These are phyloP conservation scores for Acleris emargana DNA, from an alignment of 2,888 invertebrate genomes.

Conservation along the genomic window DNA sequence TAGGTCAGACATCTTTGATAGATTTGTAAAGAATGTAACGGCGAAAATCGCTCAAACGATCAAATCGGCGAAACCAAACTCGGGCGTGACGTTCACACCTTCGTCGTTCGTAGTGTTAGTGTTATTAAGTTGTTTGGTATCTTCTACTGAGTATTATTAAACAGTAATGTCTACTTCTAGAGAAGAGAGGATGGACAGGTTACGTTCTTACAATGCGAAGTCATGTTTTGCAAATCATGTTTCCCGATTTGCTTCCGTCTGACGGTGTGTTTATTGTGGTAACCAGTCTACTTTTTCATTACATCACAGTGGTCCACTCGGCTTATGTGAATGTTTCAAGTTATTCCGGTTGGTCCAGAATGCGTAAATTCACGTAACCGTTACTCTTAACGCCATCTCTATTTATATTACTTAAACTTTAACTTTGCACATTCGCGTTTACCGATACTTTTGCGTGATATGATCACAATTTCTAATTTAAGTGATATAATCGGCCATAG, in stretches of 20 bases:
- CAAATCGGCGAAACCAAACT: conserved; percentile 57
- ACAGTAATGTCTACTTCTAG: background rate
- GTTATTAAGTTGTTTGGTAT: conserved; percentile 50
- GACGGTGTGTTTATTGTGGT: background rate
- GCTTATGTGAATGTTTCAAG: conserved; percentile 7
- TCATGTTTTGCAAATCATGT: background rate
- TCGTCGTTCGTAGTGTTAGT: conserved; percentile 50
- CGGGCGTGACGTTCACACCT: conserved; percentile 46
- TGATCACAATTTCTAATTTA: conserved; percentile 3
- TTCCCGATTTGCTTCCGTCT: conserved; percentile 1
- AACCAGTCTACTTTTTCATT: conserved; percentile 2
- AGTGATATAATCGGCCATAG: conserved; percentile 16
- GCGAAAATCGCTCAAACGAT: conserved; percentile 59
- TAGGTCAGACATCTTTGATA: conserved; percentile 81
- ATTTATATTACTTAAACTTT: background rate
- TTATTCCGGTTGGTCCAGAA: conserved; percentile 2
- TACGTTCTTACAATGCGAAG: background rate
- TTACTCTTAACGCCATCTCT: conserved; percentile 11
- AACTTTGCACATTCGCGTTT: conserved; percentile 2
- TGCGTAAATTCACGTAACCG: conserved; percentile 5
- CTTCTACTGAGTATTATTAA: conserved; percentile 22
- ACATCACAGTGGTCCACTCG: conserved; percentile 4
- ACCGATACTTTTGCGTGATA: conserved; percentile 1
- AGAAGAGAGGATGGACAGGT: background rate
- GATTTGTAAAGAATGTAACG: conserved; percentile 75